These are phyloP conservation scores for Calycopis cecrops DNA, from an alignment of 1,140 invertebrate genomes.

Conservation along the genomic window DNA sequence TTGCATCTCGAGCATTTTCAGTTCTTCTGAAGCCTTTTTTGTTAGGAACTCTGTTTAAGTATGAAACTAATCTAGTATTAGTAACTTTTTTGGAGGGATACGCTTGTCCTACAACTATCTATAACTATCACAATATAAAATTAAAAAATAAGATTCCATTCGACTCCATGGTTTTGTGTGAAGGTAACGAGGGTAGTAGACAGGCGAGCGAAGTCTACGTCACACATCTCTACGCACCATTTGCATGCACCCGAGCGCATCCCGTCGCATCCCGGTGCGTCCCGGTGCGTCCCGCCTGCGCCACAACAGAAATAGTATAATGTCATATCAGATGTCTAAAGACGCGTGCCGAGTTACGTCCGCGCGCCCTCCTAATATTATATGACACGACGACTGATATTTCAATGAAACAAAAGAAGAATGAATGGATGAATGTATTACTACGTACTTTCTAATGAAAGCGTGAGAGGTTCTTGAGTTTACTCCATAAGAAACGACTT, in stretches of 20 bases:
- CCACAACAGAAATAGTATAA: conserved; percentile 65
- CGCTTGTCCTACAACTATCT: no score
- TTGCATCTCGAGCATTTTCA: no score
- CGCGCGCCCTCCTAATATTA: conserved; percentile 15
- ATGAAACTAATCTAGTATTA: no score
- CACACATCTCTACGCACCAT: conserved; percentile 70
- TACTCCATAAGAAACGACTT: no score
- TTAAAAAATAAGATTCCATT: conserved; percentile 6
- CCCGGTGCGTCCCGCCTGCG: conserved; percentile 30
- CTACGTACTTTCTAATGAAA: no score
- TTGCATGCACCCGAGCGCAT: conserved; percentile 64
- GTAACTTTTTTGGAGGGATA: no score
- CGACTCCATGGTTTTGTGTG: conserved; percentile 35
- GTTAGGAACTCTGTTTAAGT: no score
- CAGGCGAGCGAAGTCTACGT: conserved; percentile 41
- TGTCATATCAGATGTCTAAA: conserved; percentile 65
- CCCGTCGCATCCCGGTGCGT: conserved; percentile 44
- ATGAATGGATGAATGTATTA: not conserved
- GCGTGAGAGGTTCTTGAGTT: no score
- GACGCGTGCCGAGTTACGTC: conserved; percentile 44
- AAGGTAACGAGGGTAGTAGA: conserved; percentile 52
- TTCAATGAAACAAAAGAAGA: conserved; percentile 7
- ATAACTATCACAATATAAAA: no score
- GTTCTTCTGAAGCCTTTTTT: no score
- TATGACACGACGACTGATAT: conserved; percentile 11